Percentiles rank a stretch among this genome's conserved stretches.
Conservation (phyloP, 2,888 invertebrate species). For the Lordiphosa andalusiaca region DNA sequence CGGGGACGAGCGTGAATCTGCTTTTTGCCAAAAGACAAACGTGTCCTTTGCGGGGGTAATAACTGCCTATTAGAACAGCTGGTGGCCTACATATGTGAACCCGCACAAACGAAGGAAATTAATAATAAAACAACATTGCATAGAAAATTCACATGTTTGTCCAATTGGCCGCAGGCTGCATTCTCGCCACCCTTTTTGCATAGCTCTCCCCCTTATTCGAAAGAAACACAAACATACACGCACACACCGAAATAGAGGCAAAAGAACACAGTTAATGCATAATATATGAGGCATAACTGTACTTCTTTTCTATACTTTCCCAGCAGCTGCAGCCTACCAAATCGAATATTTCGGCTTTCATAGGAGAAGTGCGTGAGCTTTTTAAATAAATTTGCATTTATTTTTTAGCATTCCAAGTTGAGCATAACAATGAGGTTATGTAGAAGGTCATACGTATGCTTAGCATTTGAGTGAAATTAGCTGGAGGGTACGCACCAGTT, state of each 20-base stretch:
- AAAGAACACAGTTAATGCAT: conserved; percentile 58
- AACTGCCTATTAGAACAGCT: conserved; percentile 56
- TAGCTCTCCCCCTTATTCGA: conserved; percentile 10
- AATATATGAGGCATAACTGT: conserved; percentile 49
- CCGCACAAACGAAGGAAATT: conserved; percentile 49
- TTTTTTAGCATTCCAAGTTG: neutral
- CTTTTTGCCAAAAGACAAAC: conserved; percentile 45
- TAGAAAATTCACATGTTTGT: conserved; percentile 58
- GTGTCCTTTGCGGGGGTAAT: conserved; percentile 29
- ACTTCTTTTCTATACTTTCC: conserved; percentile 15
- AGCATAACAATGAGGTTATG: neutral
- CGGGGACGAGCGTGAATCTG: conserved; percentile 47
- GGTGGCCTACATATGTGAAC: conserved; percentile 23
- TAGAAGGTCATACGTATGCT: neutral
- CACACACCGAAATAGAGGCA: conserved; percentile 8
- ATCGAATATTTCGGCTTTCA: conserved; percentile 5
- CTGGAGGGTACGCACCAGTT: too few species aligned
- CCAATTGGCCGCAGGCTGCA: conserved; percentile 57
- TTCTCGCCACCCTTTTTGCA: conserved; percentile 41
- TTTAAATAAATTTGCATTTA: conserved; percentile 32
- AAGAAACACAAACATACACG: conserved; percentile 20
- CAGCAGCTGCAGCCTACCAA: conserved; percentile 46
- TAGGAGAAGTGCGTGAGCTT: conserved; percentile 16
- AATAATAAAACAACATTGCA: conserved; percentile 69
- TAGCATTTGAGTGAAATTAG: too few species aligned